These are phyloP conservation scores for Yasuhikotakia modesta DNA, from an alignment of 2,797 vertebrate species.

Conservation along the genomic window DNA sequence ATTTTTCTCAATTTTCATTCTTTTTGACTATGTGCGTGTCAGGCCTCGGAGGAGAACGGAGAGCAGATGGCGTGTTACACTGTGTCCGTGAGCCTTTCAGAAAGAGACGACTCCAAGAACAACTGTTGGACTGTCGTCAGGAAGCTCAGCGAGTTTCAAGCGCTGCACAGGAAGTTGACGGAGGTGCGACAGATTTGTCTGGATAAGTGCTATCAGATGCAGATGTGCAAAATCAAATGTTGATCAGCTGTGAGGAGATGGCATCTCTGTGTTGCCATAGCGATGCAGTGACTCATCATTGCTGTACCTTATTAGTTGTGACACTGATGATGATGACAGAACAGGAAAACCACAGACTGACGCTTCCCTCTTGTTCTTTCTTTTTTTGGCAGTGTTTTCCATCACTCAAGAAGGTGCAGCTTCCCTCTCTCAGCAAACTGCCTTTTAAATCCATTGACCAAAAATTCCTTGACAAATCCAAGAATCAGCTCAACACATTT, in stretches of 20 bases:
- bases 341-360: conserved; percentile 11
- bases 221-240: conserved; percentile 4
- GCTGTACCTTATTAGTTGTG: conserved; percentile 27
- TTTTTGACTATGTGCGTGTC: conserved; percentile 27
- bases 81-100: conserved; percentile 86
- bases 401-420: conserved; percentile 93
- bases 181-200: conserved; percentile 79
- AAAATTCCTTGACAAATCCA: conserved; percentile 97
- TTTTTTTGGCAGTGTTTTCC: conserved; percentile 86
- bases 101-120: conserved; percentile 81
- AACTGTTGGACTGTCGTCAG: conserved; percentile 90
- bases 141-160: conserved; percentile 95
- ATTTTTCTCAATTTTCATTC: not conserved
- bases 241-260: conserved; percentile 13
- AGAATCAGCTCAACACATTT: conserved; percentile 94
- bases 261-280: conserved; percentile 46
- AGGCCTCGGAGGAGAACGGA: conserved; percentile 92
- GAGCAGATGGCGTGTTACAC: conserved; percentile 92
- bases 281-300: conserved; percentile 50
- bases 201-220: not conserved
- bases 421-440: conserved; percentile 96
- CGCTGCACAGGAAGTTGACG: conserved; percentile 91
- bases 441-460: conserved; percentile 98
- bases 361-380: not conserved
- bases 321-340: conserved; percentile 32